phyloP scores from a whole-genome alignment of 2,888 invertebrate genomes.

The Drosophila maculinotata region DNA sequence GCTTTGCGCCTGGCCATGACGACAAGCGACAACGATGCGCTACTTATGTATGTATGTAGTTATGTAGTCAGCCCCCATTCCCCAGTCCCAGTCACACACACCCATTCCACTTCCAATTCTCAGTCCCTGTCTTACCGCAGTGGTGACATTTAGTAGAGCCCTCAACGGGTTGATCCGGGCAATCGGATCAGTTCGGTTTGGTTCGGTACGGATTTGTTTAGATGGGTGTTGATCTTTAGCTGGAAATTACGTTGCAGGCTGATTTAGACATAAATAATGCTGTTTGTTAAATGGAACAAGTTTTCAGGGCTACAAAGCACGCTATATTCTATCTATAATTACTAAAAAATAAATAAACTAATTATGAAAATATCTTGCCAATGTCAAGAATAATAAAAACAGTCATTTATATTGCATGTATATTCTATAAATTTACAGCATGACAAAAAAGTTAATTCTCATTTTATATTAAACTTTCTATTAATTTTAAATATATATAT shows the following conservation, averaged over 20 bases:
- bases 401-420: no score
- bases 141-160: conserved; percentile 58
- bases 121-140: conserved; percentile 22
- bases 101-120: conserved; percentile 8
- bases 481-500: not conserved
- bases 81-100: conserved; percentile 8
- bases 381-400: no score
- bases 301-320: conserved; percentile 2
- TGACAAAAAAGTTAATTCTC: not conserved
- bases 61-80: conserved; percentile 56
- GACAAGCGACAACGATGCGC: conserved; percentile 66
- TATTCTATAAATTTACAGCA: not conserved
- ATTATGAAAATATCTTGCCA: no score
- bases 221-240: conserved; percentile 69
- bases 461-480: not conserved
- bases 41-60: conserved; percentile 66
- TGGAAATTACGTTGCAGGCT: conserved; percentile 45
- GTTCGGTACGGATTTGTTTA: conserved; percentile 1
- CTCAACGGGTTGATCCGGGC: conserved; percentile 47
- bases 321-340: not conserved
- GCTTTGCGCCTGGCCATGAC: conserved; percentile 78
- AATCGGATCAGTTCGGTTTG: conserved; percentile 33
- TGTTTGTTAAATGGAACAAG: conserved; percentile 13
- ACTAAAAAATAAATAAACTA: no score
- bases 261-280: conserved; percentile 35